Evolutionary conservation across 2,888 invertebrate genomes (phyloP).

Genomic region (Apamea crenata): DNA sequence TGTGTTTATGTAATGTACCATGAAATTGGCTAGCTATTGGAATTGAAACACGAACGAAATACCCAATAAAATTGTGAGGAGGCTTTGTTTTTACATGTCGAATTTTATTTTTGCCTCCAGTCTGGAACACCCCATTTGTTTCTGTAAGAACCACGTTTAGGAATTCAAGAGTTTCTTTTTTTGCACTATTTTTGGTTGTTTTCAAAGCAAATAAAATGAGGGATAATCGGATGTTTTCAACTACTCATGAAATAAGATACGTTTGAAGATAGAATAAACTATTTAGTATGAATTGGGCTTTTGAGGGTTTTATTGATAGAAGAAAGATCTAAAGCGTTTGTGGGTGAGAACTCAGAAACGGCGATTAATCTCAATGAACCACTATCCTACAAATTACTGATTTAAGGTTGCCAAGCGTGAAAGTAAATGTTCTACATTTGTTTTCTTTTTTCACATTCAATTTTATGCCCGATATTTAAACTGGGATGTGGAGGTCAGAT

Average conservation of each 20-base stretch:
- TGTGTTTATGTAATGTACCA: slow-evolving; percentile 71
- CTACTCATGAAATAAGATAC: slow-evolving; percentile 6
- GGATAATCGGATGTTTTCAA: not conserved
- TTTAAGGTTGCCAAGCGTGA: not conserved
- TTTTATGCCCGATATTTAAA: not conserved
- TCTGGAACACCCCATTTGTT: slow-evolving; percentile 55
- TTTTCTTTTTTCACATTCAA: not conserved
- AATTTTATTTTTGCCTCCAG: slow-evolving; percentile 23
- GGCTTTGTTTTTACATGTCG: slow-evolving; percentile 57
- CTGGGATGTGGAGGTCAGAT: no score
- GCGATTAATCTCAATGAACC: no score
- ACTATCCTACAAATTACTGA: not conserved
- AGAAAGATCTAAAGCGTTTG: not conserved
- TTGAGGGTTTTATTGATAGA: not conserved
- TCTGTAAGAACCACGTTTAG: slow-evolving; percentile 44
- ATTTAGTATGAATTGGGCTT: slow-evolving; percentile 16
- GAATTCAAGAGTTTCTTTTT: slow-evolving; percentile 40
- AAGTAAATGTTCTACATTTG: not conserved
- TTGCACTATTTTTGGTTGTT: slow-evolving; percentile 6
- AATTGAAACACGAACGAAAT: slow-evolving; percentile 67
- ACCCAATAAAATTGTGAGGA: slow-evolving; percentile 63
- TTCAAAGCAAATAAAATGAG: not conserved
- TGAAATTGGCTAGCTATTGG: slow-evolving; percentile 72
- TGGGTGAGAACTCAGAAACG: not conserved
- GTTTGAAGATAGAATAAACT: slow-evolving; percentile 19